These are phyloP conservation scores for Catharus bicknelli DNA, from an alignment of 2,113 vertebrate genomes.

Conservation along the genomic window DNA sequence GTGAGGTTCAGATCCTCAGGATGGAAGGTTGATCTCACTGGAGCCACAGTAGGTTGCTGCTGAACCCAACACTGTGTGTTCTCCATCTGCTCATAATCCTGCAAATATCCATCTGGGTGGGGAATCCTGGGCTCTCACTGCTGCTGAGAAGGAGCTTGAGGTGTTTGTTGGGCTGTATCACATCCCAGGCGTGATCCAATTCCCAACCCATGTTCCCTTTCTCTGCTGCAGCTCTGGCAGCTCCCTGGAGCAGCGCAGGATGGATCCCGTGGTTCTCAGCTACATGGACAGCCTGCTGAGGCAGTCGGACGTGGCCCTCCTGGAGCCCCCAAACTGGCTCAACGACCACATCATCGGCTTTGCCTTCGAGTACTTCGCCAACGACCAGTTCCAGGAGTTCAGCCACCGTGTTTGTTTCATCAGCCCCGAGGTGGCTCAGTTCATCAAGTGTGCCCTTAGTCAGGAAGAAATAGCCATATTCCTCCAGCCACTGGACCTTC, in stretches of 20 bases:
- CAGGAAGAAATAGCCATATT: slow-evolving; percentile 87
- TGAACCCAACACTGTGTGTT: rapidly evolving
- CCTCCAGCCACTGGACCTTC: slow-evolving; percentile 87
- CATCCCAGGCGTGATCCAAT: background rate
- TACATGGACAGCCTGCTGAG: slow-evolving; percentile 94
- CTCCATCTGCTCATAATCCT: background rate
- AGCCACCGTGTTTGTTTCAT: slow-evolving; percentile 82
- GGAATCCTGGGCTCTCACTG: background rate
- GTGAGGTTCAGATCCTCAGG: background rate
- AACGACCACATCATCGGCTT: slow-evolving; percentile 96
- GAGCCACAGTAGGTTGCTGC: background rate
- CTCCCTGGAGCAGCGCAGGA: slow-evolving; percentile 50
- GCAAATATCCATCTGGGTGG: background rate
- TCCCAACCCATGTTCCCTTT: background rate
- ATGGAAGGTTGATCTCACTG: background rate
- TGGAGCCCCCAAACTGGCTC: slow-evolving; percentile 93
- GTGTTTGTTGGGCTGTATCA: rapidly evolving
- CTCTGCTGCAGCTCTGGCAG: slow-evolving; percentile 39
- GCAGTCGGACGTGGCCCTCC: slow-evolving; percentile 86
- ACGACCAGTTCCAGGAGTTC: slow-evolving; percentile 80
- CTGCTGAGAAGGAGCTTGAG: background rate
- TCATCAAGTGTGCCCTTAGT: slow-evolving; percentile 90
- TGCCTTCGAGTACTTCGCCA: slow-evolving; percentile 91
- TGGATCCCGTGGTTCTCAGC: slow-evolving; percentile 94
- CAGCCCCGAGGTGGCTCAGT: slow-evolving; percentile 95